Evolutionary conservation across 2,888 invertebrate genomes (phyloP).

Genomic region (Callimorpha dominula): DNA sequence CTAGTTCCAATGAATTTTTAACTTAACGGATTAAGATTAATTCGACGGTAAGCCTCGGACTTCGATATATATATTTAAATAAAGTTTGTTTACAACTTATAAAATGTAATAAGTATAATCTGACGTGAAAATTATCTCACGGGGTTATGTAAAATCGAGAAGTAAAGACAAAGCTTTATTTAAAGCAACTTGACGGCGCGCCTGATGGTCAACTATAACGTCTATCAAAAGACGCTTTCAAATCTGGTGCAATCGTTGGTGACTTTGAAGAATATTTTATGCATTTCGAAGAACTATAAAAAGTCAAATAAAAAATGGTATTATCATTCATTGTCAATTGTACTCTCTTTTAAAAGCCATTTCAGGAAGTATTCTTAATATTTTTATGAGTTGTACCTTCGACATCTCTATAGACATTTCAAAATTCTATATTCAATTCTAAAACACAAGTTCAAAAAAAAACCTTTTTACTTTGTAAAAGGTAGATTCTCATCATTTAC

Average conservation of each 20-base stretch:
- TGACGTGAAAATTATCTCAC: too few species aligned
- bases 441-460: too few species aligned
- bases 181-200: not conserved
- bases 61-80: not conserved
- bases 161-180: not conserved
- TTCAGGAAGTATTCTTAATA: not conserved
- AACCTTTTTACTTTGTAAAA: not conserved
- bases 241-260: too few species aligned
- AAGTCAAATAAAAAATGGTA: too few species aligned
- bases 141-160: not conserved
- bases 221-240: too few species aligned
- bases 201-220: not conserved
- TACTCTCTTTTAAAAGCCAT: not conserved
- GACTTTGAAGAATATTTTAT: not conserved
- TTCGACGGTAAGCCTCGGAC: not conserved
- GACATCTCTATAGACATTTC: too few species aligned
- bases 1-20: constrained; percentile 5
- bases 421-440: too few species aligned
- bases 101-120: not conserved
- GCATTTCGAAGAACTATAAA: not conserved
- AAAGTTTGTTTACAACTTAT: not conserved
- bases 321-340: too few species aligned
- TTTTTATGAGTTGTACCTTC: not conserved
- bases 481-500: not conserved
- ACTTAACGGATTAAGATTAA: not conserved